Conservation (phyloP, 2,113 vertebrate species). For the Microcebus lehilahytsara region DNA sequence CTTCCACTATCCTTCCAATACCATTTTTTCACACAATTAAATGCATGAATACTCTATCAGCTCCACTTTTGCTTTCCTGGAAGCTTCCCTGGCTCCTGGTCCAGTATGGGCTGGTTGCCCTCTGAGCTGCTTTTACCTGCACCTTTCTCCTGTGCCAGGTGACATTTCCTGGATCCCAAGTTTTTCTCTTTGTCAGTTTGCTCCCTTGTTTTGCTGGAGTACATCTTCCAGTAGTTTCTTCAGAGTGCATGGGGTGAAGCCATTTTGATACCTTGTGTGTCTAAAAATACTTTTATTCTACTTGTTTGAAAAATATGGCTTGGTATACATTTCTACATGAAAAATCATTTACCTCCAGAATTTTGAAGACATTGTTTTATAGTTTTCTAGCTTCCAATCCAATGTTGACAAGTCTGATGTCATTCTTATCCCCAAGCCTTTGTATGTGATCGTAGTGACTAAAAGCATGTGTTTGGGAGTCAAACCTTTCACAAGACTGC, state of each 20-base stretch:
- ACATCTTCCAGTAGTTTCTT: background rate
- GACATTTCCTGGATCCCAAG: background rate
- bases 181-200: background rate
- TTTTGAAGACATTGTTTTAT: background rate
- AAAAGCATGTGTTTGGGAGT: background rate
- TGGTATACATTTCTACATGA: background rate
- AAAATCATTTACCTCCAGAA: background rate
- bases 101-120: background rate
- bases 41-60: background rate
- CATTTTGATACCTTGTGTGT: background rate
- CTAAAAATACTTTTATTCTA: background rate
- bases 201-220: background rate
- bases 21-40: slow-evolving; percentile 20
- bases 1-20: background rate
- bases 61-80: background rate
- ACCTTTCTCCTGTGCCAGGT: background rate
- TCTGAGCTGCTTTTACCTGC: background rate
- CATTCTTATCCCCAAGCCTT: background rate
- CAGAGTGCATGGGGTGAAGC: background rate
- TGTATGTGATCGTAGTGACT: background rate
- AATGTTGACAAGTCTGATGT: background rate
- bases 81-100: background rate
- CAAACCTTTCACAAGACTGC: background rate
- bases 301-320: background rate
- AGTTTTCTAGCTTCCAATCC: background rate